Evolutionary conservation across 2,113 vertebrate species (phyloP), one percentile per base, ranked within the genome.

Genomic region (Salvator merianae): DNA sequence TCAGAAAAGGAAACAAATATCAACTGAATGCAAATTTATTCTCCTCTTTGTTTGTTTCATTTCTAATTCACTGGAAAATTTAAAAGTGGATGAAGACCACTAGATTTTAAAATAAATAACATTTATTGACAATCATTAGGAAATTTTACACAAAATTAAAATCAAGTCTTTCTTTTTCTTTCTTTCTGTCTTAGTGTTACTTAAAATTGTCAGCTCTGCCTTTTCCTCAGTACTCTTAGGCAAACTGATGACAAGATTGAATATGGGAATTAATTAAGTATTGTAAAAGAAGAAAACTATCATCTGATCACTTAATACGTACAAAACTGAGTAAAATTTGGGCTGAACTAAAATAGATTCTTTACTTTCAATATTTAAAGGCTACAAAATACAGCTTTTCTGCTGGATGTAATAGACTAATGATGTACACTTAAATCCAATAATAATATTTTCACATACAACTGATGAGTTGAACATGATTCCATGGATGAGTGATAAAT

Each of bases 1-100:
- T 95, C 50, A 86, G 84, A 85, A 86, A 20, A 88, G 81, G 89
- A 89, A 30, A 89, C 5, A 38, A 65, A 1, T 22, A 65, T 63
- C 38, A 73, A 47, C 3, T 83, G 34, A 76, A 63, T 59, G 28
- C 59, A 50, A 14, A 70, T 59, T 38, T 59, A 70, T 59, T n/a
- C n/a, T 38, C 18, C n/a, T 59, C 32, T 22, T 77, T 77, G 47
- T 55, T 53, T 53, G 36, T 32, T 43, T 84, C 28, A 38, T 59
- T 84, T 65, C 30, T 59, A 47, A 76, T 84, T 55, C 47, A 36
- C 36, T 38, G 7, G n/a, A 32, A 36, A 40, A 4, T 7, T 62
- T 12, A 28, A 72, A 20, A 43, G 14, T 63, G 13, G 47, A 66
- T 36, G 1, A 69, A 26, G 26, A 34, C 40, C 30, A 53, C 43